Conservation (phyloP, 2,797 vertebrate genomes). For the Lophura swinhoii region DNA sequence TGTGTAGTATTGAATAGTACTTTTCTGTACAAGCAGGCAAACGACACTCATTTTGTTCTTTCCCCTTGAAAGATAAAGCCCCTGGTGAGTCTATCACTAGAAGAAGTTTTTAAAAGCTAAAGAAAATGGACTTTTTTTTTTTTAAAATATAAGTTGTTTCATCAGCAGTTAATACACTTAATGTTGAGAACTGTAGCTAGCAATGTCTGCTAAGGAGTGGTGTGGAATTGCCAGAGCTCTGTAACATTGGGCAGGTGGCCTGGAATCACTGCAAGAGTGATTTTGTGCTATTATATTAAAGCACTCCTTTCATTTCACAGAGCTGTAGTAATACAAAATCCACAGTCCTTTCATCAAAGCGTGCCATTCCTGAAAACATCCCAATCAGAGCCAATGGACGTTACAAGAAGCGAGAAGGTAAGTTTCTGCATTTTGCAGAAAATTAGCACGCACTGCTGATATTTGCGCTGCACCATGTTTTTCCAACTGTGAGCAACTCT, state of each 20-base stretch:
- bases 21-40: neutral
- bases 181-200: neutral
- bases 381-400: neutral
- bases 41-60: neutral
- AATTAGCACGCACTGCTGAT: neutral
- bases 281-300: neutral
- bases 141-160: neutral
- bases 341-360: neutral
- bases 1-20: neutral
- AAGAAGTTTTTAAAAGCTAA: neutral
- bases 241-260: neutral
- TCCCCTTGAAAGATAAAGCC: neutral
- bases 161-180: neutral
- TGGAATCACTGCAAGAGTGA: neutral
- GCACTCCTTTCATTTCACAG: neutral
- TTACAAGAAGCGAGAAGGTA: neutral
- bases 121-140: neutral
- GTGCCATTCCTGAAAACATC: neutral
- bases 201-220: neutral
- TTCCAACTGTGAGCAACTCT: neutral
- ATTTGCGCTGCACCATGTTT: neutral
- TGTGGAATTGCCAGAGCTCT: neutral
- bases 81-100: neutral
- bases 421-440: neutral
- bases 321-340: neutral